Conservation (phyloP, 1,140 invertebrate genomes). For the Trichogramma pretiosum region DNA sequence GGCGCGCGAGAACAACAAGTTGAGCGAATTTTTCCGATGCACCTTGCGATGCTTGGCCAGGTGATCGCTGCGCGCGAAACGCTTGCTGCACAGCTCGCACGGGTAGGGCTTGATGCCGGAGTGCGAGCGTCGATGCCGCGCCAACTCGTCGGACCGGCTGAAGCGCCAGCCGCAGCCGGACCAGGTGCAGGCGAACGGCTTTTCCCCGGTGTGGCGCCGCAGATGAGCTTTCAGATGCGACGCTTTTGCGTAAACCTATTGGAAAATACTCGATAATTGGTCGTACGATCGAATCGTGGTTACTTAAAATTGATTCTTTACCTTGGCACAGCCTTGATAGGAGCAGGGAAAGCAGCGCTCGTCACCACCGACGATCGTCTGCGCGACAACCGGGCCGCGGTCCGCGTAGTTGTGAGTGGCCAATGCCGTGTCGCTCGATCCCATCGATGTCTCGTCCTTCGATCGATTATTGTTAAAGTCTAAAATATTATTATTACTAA, state of each 20-base stretch:
- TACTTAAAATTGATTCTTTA: conserved; percentile 10
- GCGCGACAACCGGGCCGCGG: conserved; percentile 33
- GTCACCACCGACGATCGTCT: conserved; percentile 31
- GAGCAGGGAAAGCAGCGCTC: conserved; percentile 55
- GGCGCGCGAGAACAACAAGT: conserved; percentile 30
- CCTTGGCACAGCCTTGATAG: conserved; percentile 46
- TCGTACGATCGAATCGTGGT: too few relatives aligned
- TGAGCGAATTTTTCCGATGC: conserved; percentile 53
- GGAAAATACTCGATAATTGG: neutral
- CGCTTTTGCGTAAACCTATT: conserved; percentile 78
- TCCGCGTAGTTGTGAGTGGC: conserved; percentile 44
- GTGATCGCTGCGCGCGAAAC: conserved; percentile 84
- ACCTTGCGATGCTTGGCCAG: conserved; percentile 83
- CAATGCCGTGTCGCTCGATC: conserved; percentile 36
- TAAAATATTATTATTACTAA: conserved; percentile 23
- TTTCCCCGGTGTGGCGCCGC: conserved; percentile 87
- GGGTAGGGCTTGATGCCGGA: conserved; percentile 80
- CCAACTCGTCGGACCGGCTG: conserved; percentile 86
- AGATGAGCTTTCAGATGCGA: conserved; percentile 91
- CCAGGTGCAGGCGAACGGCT: conserved; percentile 87
- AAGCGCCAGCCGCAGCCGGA: conserved; percentile 88
- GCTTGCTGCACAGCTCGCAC: conserved; percentile 73
- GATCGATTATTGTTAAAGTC: conserved; percentile 41
- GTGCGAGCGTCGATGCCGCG: conserved; percentile 71
- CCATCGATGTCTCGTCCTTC: conserved; percentile 23